These are phyloP conservation scores for Macroteleia sp. DNA, from an alignment of 2,888 invertebrate genomes.

Conservation along the genomic window DNA sequence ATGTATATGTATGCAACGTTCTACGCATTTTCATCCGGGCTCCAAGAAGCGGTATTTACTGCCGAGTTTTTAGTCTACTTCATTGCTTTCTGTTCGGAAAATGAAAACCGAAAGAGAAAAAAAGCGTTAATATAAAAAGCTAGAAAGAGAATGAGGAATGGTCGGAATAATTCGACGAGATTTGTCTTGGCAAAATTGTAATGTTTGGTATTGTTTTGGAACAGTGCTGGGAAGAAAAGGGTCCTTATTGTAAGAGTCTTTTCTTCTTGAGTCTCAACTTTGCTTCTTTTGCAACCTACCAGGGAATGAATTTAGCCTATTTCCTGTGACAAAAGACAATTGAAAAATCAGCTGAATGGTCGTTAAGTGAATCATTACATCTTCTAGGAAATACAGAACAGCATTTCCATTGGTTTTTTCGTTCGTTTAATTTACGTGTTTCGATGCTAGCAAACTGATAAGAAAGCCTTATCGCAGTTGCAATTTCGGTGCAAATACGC, in stretches of 20 bases:
- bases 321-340: constrained; percentile 26
- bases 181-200: constrained; percentile 23
- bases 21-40: constrained; percentile 41
- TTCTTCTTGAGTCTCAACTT: background rate
- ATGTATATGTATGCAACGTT: background rate
- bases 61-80: constrained; percentile 25
- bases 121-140: constrained; percentile 11
- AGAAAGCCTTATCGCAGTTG: constrained; percentile 4
- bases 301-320: background rate
- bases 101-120: constrained; percentile 20
- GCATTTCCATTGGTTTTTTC: constrained; percentile 4
- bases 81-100: constrained; percentile 34
- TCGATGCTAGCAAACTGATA: background rate
- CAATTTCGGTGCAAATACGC: constrained; percentile 10
- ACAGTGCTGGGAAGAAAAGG: background rate
- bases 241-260: background rate
- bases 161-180: constrained; percentile 15
- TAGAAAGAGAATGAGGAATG: constrained; percentile 1
- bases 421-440: no score
- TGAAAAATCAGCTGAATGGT: constrained; percentile 11
- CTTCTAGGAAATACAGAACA: background rate
- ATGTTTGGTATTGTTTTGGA: constrained; percentile 44
- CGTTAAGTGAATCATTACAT: constrained; percentile 6
- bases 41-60: constrained; percentile 41
- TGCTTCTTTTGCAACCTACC: background rate